These are phyloP conservation scores for Aplocera efformata DNA, from an alignment of 2,888 invertebrate species.

Conservation along the genomic window DNA sequence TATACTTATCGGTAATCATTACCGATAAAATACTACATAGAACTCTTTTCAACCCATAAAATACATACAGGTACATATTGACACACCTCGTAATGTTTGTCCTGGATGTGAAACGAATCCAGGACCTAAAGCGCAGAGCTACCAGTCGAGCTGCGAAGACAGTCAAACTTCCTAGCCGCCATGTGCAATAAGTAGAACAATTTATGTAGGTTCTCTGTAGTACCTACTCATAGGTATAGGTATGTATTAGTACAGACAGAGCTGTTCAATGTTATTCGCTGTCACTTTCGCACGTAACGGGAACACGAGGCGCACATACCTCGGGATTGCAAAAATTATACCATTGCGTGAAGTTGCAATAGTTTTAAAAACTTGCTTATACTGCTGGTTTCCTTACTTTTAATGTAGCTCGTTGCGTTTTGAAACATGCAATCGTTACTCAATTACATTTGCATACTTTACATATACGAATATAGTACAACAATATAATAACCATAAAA, in stretches of 20 bases:
- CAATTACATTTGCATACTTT: constrained; percentile 10
- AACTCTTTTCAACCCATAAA: too few species aligned
- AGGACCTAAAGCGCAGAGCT: too few species aligned
- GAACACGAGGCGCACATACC: constrained; percentile 10
- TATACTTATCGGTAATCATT: too few species aligned
- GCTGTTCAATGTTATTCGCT: constrained; percentile 7
- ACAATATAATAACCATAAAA: not conserved
- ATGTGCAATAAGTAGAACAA: too few species aligned
- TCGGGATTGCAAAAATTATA: constrained; percentile 10
- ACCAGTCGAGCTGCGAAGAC: too few species aligned
- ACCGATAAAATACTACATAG: too few species aligned
- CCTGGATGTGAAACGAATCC: too few species aligned
- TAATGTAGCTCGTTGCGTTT: constrained; percentile 8
- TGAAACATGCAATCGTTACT: constrained; percentile 6
- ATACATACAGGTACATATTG: too few species aligned
- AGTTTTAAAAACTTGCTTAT: constrained; percentile 12
- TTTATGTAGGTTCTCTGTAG: too few species aligned
- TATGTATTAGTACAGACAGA: not conserved
- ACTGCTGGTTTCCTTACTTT: constrained; percentile 7
- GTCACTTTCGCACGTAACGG: constrained; percentile 21
- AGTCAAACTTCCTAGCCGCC: too few species aligned
- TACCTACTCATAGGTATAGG: too few species aligned
- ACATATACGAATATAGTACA: not conserved
- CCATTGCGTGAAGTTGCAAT: constrained; percentile 7
- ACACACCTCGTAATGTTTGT: too few species aligned